A percentile compares a stretch with the other conserved stretches of the same genome.
phyloP scores from a whole-genome alignment of 2,113 vertebrate genomes.

The Ivindomyrus marchei region DNA sequence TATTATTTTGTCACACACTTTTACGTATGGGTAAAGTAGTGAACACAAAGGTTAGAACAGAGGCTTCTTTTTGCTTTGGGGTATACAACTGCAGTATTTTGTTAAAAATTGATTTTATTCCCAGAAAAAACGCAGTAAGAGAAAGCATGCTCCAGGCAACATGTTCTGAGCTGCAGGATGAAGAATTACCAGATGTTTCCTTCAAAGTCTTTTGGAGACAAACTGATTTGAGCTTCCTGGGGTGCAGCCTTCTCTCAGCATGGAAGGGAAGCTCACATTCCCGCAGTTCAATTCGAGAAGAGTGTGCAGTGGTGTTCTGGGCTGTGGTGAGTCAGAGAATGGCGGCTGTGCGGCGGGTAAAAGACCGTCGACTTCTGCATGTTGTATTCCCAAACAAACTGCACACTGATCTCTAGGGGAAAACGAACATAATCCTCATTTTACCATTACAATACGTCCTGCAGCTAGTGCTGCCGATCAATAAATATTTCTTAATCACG shows the following conservation, averaged over 20 bases:
- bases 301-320: background rate
- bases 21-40: slow-evolving; percentile 19
- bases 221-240: slow-evolving; percentile 21
- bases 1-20: background rate
- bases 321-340: background rate
- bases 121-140: slow-evolving; percentile 15
- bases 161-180: slow-evolving; percentile 39
- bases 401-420: background rate
- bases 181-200: slow-evolving; percentile 33
- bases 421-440: background rate
- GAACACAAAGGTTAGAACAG: slow-evolving; percentile 22
- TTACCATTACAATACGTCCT: background rate
- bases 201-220: slow-evolving; percentile 20
- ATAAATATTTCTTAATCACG: background rate
- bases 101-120: slow-evolving; percentile 19
- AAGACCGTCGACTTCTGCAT: background rate
- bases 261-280: background rate
- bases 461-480: background rate
- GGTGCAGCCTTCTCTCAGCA: background rate
- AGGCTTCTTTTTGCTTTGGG: background rate
- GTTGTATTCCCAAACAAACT: background rate
- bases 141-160: slow-evolving; percentile 36
- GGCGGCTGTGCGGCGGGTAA: background rate
- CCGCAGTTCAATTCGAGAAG: background rate
- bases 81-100: slow-evolving; percentile 16